phyloP scores from a whole-genome alignment of 2,888 invertebrate genomes.

The Glaucopsyche alexis region DNA sequence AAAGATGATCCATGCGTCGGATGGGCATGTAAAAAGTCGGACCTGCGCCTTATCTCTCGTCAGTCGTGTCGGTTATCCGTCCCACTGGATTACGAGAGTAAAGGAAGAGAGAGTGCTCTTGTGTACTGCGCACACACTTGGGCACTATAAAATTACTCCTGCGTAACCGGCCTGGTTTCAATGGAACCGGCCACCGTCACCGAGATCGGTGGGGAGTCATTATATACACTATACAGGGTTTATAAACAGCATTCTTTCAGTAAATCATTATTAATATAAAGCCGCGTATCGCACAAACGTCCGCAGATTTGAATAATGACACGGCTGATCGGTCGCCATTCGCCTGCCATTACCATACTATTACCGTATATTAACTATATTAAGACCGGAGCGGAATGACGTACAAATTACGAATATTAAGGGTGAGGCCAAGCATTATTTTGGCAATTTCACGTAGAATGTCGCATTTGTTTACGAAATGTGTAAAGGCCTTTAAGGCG shows the following conservation, averaged over 20 bases:
- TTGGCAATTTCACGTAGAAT: background rate
- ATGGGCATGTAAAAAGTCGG: too few relatives aligned
- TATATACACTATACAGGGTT: background rate
- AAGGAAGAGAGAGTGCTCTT: too few relatives aligned
- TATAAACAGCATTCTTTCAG: background rate
- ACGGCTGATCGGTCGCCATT: background rate
- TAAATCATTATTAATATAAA: conserved; percentile 6
- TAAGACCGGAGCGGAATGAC: background rate
- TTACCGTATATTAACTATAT: conserved; percentile 2
- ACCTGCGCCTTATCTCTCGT: too few relatives aligned
- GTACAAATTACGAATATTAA: conserved; percentile 9
- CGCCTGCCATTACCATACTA: conserved; percentile 6
- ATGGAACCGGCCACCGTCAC: too few relatives aligned
- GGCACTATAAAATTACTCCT: too few relatives aligned
- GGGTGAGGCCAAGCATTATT: background rate
- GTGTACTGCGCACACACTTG: too few relatives aligned
- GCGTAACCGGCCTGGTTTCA: too few relatives aligned
- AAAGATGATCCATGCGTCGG: too few relatives aligned
- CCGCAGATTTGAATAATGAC: conserved; percentile 13
- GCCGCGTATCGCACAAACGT: background rate
- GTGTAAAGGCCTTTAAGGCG: too few relatives aligned
- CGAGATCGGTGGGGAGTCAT: too few relatives aligned
- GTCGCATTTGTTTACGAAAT: background rate
- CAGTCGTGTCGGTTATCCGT: too few relatives aligned
- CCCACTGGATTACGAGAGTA: too few relatives aligned